Conservation (phyloP, 2,888 invertebrate species). For the Drosophila ustulata region DNA sequence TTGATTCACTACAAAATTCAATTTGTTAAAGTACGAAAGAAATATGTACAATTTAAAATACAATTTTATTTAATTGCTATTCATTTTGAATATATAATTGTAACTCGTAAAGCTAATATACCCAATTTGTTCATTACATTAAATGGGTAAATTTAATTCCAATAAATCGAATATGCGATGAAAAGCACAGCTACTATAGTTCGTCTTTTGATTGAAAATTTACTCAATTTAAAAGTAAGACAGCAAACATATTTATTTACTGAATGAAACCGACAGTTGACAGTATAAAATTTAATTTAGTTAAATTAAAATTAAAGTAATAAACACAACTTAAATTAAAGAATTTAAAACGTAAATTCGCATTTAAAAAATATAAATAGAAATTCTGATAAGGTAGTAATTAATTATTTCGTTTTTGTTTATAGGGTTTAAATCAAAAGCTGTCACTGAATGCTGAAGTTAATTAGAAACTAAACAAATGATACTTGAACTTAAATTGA, state of each 20-base stretch:
- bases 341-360: too few relatives aligned
- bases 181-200: neutral
- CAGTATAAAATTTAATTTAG: too few relatives aligned
- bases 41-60: neutral
- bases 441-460: neutral
- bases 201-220: neutral
- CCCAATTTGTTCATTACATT: neutral
- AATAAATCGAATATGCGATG: neutral
- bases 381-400: too few relatives aligned
- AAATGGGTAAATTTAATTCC: neutral
- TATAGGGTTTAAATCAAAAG: neutral
- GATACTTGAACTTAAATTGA: neutral
- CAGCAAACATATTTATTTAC: too few relatives aligned
- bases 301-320: too few relatives aligned
- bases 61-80: neutral
- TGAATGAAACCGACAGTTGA: too few relatives aligned
- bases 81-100: neutral
- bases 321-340: too few relatives aligned
- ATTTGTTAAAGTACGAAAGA: too few relatives aligned
- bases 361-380: too few relatives aligned
- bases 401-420: too few relatives aligned
- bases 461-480: constrained; percentile 15
- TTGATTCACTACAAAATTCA: neutral
- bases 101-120: neutral
- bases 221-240: neutral